Base-by-base conservation (phyloP, 1,140 invertebrate species). In the Drosophila obscura region DNA sequence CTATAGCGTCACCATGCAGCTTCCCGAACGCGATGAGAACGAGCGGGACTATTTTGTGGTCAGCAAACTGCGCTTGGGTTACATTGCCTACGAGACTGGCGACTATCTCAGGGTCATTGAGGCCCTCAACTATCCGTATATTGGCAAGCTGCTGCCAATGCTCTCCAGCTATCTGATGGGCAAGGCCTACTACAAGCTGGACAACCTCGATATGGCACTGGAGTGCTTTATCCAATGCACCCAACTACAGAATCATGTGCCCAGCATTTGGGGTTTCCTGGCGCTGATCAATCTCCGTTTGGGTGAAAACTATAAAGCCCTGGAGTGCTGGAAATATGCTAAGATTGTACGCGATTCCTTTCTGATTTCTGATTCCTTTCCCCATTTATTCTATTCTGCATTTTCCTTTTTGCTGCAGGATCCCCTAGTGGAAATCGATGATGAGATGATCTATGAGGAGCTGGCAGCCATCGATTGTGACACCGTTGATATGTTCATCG, bases 271-370 rank as follows among this genome's bases (percentile, higher is more conserved):
- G 88, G 88, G 60, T 0, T 90, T 77, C 50, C 45, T 91, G 44
- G 89, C 89, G 0, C 26, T 91, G 1, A 65, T 89, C n/a, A 85
- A 91, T 55, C 57, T 91, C 1, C 72, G 66, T 16, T 9, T 68
- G 5, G 69, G 73, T 7, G 44, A 90, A 0, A 90, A 73, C 57
- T 62, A 60, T 15, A 77, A 69, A 52, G 89, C 89, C 1, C 5
- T 91, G 7, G 65, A 77, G 11, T 91, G 83, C 51, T 91, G 89
- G 89, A 89, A 89, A 59, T 83, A 91, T 49, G 88, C 89, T 5
- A 69, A 64, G 52, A 49, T 71, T 61, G 87, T 90, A 59, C 63
- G 85, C 59, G 22, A 31, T 52, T 4, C 28, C 28, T 31, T 31
- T 31, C 28, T 19, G 19, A n/a, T n/a, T n/a, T n/a, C n/a, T 19